Conservation (phyloP, 1,140 invertebrate genomes). For the Leucophenga varia region DNA sequence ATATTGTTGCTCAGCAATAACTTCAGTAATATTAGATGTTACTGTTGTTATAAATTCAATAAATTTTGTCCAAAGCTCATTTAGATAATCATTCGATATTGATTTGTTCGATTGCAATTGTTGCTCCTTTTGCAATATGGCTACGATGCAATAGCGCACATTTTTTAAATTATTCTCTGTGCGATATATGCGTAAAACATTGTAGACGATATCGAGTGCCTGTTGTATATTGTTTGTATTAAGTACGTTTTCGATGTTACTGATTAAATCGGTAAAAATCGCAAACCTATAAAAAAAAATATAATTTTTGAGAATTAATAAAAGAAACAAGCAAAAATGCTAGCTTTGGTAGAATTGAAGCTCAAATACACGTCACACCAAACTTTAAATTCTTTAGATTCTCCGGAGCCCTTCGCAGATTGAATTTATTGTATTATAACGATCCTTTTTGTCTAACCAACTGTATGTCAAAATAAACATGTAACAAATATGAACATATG, state of each 20-base stretch:
- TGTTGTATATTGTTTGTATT: constrained; percentile 31
- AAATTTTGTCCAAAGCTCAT: constrained; percentile 27
- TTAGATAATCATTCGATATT: constrained; percentile 12
- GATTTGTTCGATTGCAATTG: constrained; percentile 6
- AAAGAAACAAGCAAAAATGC: no score
- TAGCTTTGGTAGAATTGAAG: no score
- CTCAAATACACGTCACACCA: no score
- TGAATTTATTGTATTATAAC: not conserved
- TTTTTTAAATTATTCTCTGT: constrained; percentile 30
- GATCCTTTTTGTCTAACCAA: not conserved
- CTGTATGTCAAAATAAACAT: not conserved
- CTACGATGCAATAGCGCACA: constrained; percentile 23
- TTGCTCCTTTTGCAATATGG: constrained; percentile 24
- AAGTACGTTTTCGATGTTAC: constrained; percentile 24
- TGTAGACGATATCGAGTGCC: constrained; percentile 14
- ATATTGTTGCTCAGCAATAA: constrained; percentile 37
- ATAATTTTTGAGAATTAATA: not conserved
- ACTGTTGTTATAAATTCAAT: constrained; percentile 32
- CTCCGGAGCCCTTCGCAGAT: not conserved
- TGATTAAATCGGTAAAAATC: constrained; percentile 34
- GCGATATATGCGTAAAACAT: constrained; percentile 28
- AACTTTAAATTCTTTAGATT: not conserved
- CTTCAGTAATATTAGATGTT: constrained; percentile 20
- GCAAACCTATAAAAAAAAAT: constrained; percentile 23
- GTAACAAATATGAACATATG: not conserved